Percentiles rank a stretch among this genome's conserved stretches.
These are phyloP conservation scores for Philotrypesis tridentata DNA, from an alignment of 1,140 invertebrate species.

Conservation along the genomic window DNA sequence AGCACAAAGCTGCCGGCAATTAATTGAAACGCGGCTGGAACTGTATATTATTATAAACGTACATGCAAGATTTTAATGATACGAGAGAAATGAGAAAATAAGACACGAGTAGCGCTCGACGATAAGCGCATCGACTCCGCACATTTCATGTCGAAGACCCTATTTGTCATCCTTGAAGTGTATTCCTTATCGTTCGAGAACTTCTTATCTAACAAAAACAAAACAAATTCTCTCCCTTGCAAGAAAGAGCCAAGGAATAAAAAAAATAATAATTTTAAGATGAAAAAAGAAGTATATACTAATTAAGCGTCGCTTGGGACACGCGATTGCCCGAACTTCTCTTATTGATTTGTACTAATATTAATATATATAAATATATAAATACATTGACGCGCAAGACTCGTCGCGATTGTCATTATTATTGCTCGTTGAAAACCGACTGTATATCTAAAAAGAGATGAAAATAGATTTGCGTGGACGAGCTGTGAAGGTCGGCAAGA, in stretches of 20 bases:
- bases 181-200: constrained; percentile 36
- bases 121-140: neutral
- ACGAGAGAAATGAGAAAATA: neutral
- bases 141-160: neutral
- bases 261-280: constrained; percentile 28
- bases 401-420: constrained; percentile 60
- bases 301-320: constrained; percentile 48
- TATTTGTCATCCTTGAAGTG: neutral
- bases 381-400: constrained; percentile 54
- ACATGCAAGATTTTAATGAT: constrained; percentile 45
- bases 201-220: constrained; percentile 17
- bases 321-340: constrained; percentile 46
- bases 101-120: neutral
- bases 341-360: constrained; percentile 63
- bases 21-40: constrained; percentile 64
- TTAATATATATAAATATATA: constrained; percentile 54
- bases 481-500: constrained; percentile 10
- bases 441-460: constrained; percentile 35
- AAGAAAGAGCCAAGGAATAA: neutral
- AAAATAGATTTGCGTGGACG: neutral
- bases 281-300: constrained; percentile 22
- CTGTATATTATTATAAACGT: constrained; percentile 58
- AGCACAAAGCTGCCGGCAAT: constrained; percentile 69
- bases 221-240: neutral
- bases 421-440: constrained; percentile 51